Conservation (phyloP, 2,113 vertebrate species). For the Campylomormyrus numenius region DNA sequence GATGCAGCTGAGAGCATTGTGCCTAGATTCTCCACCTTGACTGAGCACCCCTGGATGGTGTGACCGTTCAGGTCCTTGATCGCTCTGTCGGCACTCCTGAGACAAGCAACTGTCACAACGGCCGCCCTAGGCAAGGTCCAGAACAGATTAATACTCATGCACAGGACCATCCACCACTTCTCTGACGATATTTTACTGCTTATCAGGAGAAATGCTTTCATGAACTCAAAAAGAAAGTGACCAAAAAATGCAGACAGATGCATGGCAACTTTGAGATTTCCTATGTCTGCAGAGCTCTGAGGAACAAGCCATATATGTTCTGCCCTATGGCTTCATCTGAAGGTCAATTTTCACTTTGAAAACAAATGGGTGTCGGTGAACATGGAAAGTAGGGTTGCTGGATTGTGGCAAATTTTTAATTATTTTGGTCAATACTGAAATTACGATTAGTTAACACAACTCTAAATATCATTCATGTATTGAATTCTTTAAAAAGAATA, state of each 20-base stretch:
- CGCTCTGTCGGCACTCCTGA: slow-evolving; percentile 32
- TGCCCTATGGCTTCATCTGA: not conserved
- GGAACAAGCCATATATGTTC: not conserved
- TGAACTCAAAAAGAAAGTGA: not conserved
- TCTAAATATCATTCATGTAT: not conserved
- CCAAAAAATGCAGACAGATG: not conserved
- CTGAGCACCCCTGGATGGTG: slow-evolving; percentile 21
- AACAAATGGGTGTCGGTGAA: not conserved
- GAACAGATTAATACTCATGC: not conserved
- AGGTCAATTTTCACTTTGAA: not conserved
- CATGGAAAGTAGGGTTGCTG: not conserved
- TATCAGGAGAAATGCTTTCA: not conserved
- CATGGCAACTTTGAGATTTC: not conserved
- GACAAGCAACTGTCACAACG: slow-evolving; percentile 35
- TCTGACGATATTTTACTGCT: not conserved
- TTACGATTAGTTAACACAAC: not conserved
- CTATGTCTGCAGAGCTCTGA: not conserved
- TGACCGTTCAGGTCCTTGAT: slow-evolving; percentile 39
- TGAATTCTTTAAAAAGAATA: not conserved
- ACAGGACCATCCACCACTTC: not conserved
- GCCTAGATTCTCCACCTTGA: slow-evolving; percentile 38
- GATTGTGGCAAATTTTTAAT: not conserved
- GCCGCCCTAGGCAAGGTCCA: slow-evolving; percentile 36
- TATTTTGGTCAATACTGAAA: not conserved
- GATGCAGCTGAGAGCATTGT: not conserved